Conservation (phyloP, 1,140 invertebrate species). For the Drosophila bipectinata region DNA sequence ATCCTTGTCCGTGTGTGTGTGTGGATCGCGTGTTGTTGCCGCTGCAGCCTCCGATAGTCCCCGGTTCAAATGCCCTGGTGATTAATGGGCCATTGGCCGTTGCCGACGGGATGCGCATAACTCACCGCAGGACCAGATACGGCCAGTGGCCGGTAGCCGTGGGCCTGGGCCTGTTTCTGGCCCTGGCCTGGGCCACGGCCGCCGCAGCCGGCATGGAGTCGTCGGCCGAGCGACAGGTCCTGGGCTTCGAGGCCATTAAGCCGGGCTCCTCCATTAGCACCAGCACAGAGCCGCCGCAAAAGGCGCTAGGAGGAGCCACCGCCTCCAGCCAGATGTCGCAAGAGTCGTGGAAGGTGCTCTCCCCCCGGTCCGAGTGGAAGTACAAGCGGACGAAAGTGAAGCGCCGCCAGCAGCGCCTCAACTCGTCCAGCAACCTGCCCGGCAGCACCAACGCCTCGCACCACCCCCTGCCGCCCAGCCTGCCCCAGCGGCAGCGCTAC, state of each 20-base stretch:
- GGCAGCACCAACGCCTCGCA: conserved; percentile 43
- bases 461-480: conserved; percentile 1
- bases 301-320: neutral
- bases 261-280: conserved; percentile 43
- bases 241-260: conserved; percentile 39
- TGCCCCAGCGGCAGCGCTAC: conserved; percentile 61
- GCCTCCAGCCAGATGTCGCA: conserved; percentile 3
- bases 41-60: conserved; percentile 41
- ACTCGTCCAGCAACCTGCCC: conserved; percentile 65
- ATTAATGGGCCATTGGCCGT: conserved; percentile 76
- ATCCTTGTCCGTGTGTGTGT: neutral
- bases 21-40: conserved; percentile 10
- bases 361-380: conserved; percentile 52
- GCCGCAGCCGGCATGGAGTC: conserved; percentile 62
- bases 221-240: conserved; percentile 56
- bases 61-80: conserved; percentile 73
- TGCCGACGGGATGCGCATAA: conserved; percentile 78
- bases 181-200: conserved; percentile 44
- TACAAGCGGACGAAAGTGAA: conserved; percentile 71
- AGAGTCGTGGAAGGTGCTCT: conserved; percentile 6
- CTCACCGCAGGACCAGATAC: conserved; percentile 59
- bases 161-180: conserved; percentile 31
- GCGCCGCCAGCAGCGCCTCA: conserved; percentile 65
- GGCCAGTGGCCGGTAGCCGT: conserved; percentile 41
- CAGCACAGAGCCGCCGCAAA: conserved; percentile 5